Percentiles rank a stretch among this genome's conserved stretches.
These are phyloP conservation scores for Caranx ignobilis DNA, from an alignment of 2,113 vertebrate genomes.

Conservation along the genomic window DNA sequence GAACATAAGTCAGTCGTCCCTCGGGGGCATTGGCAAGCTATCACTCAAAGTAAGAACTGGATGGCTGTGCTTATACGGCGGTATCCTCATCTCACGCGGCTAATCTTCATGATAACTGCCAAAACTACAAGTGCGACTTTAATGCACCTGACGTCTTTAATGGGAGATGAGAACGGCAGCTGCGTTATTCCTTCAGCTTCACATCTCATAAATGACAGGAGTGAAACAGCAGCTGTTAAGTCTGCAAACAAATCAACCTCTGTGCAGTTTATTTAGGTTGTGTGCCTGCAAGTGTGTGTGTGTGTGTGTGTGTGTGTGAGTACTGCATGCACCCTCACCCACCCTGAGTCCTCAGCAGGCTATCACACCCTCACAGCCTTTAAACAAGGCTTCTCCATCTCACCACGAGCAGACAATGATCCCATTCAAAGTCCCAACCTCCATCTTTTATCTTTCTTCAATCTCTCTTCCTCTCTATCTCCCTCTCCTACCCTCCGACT, in stretches of 20 bases:
- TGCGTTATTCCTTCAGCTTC: slow-evolving; percentile 24
- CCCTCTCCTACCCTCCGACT: slow-evolving; percentile 58
- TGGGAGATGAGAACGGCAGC: slow-evolving; percentile 50
- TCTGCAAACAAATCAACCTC: slow-evolving; percentile 62
- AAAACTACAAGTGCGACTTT: slow-evolving; percentile 33
- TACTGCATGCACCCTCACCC: background rate
- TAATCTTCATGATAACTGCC: slow-evolving; percentile 49
- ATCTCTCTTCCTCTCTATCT: slow-evolving; percentile 61
- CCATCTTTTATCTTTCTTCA: slow-evolving; percentile 68
- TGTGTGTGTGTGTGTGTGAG: background rate
- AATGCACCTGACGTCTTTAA: slow-evolving; percentile 50
- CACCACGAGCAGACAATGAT: slow-evolving; percentile 59
- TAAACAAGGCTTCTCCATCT: slow-evolving; percentile 52
- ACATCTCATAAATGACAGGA: slow-evolving; percentile 48
- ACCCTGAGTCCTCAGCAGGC: slow-evolving; percentile 14
- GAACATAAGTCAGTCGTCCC: slow-evolving; percentile 67
- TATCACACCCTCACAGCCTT: slow-evolving; percentile 51
- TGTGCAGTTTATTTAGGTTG: slow-evolving; percentile 60
- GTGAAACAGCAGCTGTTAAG: slow-evolving; percentile 66
- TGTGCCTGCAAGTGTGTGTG: background rate
- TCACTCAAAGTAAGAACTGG: slow-evolving; percentile 68
- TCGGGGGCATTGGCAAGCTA: slow-evolving; percentile 66
- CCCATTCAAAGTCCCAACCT: slow-evolving; percentile 59
- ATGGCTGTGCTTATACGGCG: slow-evolving; percentile 55
- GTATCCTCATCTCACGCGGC: slow-evolving; percentile 53